These are phyloP conservation scores for Drosophila kohkoa DNA, from an alignment of 1,140 invertebrate species.

Conservation along the genomic window DNA sequence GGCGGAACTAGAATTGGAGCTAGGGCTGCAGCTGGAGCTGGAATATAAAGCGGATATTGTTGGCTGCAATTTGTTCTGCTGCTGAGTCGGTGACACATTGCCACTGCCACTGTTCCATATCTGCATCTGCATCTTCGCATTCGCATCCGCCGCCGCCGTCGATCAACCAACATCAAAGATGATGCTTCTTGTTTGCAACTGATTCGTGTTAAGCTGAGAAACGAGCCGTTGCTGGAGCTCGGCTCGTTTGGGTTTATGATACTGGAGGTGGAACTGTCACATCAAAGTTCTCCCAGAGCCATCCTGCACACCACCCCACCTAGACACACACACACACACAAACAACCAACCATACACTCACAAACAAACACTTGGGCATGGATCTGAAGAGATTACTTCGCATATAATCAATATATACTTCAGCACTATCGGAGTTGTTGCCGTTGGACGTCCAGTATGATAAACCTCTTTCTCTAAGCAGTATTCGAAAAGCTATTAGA, in stretches of 20 bases:
- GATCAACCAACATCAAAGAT: constrained; percentile 77
- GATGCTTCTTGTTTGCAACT: constrained; percentile 84
- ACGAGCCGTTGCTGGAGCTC: constrained; percentile 57
- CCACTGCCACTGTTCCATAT: constrained; percentile 6
- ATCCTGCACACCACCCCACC: constrained; percentile 9
- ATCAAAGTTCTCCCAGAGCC: constrained; percentile 33
- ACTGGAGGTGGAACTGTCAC: constrained; percentile 62
- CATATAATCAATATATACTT: neutral
- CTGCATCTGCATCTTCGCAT: constrained; percentile 43
- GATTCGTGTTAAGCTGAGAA: constrained; percentile 84
- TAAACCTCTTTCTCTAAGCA: constrained; percentile 85
- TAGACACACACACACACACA: neutral
- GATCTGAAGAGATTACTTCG: constrained; percentile 16
- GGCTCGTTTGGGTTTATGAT: constrained; percentile 83
- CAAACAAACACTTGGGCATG: constrained; percentile 15
- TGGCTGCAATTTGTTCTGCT: constrained; percentile 73
- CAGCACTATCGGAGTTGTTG: constrained; percentile 17
- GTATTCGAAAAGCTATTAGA: constrained; percentile 85
- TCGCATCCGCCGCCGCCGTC: constrained; percentile 66
- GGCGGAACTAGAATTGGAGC: constrained; percentile 37
- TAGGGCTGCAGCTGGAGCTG: constrained; percentile 59
- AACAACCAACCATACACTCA: neutral
- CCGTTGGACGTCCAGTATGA: constrained; percentile 72
- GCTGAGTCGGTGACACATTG: constrained; percentile 50
- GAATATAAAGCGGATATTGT: constrained; percentile 75